phyloP scores from a whole-genome alignment of 2,888 invertebrate genomes.

The Drosophila maculinotata region DNA sequence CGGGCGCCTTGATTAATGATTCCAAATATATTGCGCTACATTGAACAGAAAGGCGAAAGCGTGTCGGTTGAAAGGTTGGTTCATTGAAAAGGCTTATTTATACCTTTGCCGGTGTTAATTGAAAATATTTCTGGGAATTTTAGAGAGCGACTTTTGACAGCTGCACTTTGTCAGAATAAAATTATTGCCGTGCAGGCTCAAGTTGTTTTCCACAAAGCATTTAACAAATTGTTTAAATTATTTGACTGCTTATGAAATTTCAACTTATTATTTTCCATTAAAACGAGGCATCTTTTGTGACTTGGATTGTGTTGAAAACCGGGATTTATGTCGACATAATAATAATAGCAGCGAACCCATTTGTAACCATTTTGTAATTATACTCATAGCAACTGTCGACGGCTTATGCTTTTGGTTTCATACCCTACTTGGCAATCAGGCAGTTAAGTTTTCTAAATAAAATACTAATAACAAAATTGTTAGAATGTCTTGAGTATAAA shows the following conservation, averaged over 20 bases:
- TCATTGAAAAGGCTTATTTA: conserved; percentile 19
- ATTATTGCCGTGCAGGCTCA: conserved; percentile 4
- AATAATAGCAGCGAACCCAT: no score
- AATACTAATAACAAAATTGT: no score
- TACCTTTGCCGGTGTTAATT: conserved; percentile 46
- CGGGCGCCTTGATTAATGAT: conserved; percentile 47
- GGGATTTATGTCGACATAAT: no score
- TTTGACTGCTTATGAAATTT: background rate
- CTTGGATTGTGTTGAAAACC: no score
- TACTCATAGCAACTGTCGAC: no score
- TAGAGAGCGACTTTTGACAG: conserved; percentile 26
- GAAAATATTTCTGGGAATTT: conserved; percentile 51
- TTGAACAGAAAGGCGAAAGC: conserved; percentile 30
- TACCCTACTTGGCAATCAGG: no score
- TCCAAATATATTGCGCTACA: conserved; percentile 27
- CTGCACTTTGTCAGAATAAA: conserved; percentile 37
- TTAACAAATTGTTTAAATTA: background rate
- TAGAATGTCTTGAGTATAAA: no score
- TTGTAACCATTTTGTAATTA: no score
- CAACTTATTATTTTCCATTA: background rate
- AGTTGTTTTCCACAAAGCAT: background rate
- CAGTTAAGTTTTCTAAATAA: no score
- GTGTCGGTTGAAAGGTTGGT: conserved; percentile 17
- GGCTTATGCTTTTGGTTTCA: no score
- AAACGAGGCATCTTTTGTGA: background rate